Evolutionary conservation across 2,113 vertebrate species (phyloP), one percentile per base, ranked within the genome.

Genomic region (Pavo muticus): DNA sequence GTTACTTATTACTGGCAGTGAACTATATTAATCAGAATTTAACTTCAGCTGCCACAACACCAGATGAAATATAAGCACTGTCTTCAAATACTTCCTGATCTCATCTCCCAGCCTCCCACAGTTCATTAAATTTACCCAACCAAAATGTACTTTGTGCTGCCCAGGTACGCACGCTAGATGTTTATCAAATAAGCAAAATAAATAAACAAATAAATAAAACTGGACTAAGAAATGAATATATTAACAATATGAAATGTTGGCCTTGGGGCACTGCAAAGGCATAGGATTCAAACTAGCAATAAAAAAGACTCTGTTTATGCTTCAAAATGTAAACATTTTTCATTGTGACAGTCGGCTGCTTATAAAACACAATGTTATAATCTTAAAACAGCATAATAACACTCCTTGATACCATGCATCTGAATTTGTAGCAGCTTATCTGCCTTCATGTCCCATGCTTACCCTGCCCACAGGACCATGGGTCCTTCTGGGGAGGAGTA

Each of bases 1-100:
- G 39, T 81, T 56, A 61, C 76, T 94, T 84, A 70, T 39, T 71
- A 57, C 60, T 14, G 32, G 21, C 67, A 82, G 70, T 63, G 87
- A 81, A 54, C 48, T 84, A 10, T 64, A 91, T 87, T 90, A 90
- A 88, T 87, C 70, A 54, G 69, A 81, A 82, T 75, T 91, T 90
- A 54, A 94, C 91, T 95, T 93, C 83, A 89, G 63, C 67, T 91
- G 70, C 79, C 52, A 21, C 54, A 82, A 47, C 72, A 64, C 27
- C 45, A 65, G 73, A 64, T 61, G 65, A 91, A 78, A 91, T 54
- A 48, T 50, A 84, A 86, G 23, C 27, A 56, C 17, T 90, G 69
- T 45, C 67, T 87, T 85, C 76, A 87, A 90, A 79, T n/a, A 29
- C 40, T 24, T 82, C n/a, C 71, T 30, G 10, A 42, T 85, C 78